phyloP scores from a whole-genome alignment of 2,797 vertebrate genomes.

The Spinus pinus region DNA sequence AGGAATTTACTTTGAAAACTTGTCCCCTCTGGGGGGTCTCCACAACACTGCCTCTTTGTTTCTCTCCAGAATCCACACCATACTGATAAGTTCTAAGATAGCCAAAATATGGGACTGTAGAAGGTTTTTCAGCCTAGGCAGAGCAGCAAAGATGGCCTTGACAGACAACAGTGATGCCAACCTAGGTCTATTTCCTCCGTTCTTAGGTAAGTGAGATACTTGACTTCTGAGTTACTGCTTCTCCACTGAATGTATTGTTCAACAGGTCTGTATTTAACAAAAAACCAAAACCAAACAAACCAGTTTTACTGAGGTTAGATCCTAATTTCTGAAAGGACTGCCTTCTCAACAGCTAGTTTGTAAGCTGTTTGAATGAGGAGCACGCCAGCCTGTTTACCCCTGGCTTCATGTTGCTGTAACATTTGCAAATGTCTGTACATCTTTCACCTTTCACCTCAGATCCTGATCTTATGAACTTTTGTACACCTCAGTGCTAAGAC shows the following conservation, averaged over 20 bases:
- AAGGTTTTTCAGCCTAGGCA: not conserved
- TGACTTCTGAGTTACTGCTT: not conserved
- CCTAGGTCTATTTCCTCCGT: not conserved
- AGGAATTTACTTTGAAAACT: conserved; percentile 56
- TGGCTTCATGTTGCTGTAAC: rapidly evolving
- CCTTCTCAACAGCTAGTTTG: not conserved
- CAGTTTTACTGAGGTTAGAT: not conserved
- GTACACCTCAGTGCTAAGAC: not conserved
- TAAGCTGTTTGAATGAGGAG: not conserved
- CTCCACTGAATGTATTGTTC: not conserved
- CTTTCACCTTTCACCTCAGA: not conserved
- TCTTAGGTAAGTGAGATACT: not conserved
- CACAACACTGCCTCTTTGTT: not conserved
- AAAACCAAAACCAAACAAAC: not conserved
- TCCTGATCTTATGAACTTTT: not conserved
- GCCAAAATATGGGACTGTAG: not conserved
- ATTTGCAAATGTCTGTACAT: not conserved
- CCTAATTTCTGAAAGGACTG: not conserved
- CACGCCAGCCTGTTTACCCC: not conserved
- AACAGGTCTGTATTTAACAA: not conserved
- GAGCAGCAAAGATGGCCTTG: not conserved
- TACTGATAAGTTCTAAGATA: not conserved
- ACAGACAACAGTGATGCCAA: not conserved
- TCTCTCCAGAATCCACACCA: not conserved
- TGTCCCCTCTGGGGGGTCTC: not conserved